phyloP scores from a whole-genome alignment of 2,797 vertebrate genomes.

The Tympanoctomys barrerae region DNA sequence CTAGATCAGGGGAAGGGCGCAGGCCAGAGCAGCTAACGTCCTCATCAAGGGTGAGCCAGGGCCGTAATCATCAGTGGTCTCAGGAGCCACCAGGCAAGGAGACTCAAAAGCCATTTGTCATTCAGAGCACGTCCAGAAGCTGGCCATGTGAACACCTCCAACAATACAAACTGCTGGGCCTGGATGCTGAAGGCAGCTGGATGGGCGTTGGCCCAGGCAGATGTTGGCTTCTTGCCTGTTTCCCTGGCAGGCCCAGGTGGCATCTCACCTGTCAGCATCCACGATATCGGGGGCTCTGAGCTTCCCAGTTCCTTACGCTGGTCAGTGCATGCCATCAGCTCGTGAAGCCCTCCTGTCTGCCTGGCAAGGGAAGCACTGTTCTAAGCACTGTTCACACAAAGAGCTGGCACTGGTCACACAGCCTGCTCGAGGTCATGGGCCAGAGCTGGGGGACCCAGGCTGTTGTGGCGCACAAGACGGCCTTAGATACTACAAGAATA shows the following conservation, averaged over 20 bases:
- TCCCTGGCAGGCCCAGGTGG: background rate
- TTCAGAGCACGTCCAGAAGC: background rate
- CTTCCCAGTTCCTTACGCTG: background rate
- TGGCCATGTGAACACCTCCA: background rate
- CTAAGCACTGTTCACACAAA: fast-evolving
- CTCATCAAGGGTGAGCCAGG: fast-evolving
- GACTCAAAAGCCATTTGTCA: too few relatives aligned
- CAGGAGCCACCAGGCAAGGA: background rate
- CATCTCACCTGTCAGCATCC: background rate
- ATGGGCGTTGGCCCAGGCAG: background rate
- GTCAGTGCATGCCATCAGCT: fast-evolving
- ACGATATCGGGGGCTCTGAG: background rate
- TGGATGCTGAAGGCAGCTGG: background rate
- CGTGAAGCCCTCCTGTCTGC: background rate
- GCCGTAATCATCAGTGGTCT: fast-evolving
- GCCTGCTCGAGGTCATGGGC: background rate
- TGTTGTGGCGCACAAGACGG: background rate
- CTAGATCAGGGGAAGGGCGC: background rate
- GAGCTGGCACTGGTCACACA: fast-evolving
- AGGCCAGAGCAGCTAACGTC: too few relatives aligned
- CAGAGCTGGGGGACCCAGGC: fast-evolving
- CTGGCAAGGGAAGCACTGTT: fast-evolving
- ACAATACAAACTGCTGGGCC: background rate
- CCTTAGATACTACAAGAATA: too few relatives aligned
- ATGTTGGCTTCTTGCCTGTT: background rate